A percentile compares a stretch with the other conserved stretches of the same genome.
Conservation (phyloP, 1,140 invertebrate species). For the Adoxophyes honmai region DNA sequence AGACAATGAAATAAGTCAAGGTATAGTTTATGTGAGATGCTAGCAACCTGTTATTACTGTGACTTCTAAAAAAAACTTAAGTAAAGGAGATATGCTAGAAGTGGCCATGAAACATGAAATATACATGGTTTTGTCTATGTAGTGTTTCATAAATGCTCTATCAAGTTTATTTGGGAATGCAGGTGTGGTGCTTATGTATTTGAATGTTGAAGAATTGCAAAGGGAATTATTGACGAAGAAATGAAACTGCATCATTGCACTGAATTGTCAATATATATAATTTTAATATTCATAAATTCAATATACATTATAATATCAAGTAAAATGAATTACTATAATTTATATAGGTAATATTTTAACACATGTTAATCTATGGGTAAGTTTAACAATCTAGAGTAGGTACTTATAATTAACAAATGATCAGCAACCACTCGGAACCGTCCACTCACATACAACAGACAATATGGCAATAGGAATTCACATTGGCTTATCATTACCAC, state of each 20-base stretch:
- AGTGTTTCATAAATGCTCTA: too few relatives aligned
- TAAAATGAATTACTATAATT: constrained; percentile 76
- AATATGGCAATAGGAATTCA: constrained; percentile 74
- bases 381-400: constrained; percentile 69
- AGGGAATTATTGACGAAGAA: too few relatives aligned
- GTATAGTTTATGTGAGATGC: too few relatives aligned
- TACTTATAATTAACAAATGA: constrained; percentile 62
- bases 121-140: too few relatives aligned
- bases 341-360: constrained; percentile 77
- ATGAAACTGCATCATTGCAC: constrained; percentile 31
- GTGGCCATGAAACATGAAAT: too few relatives aligned
- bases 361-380: constrained; percentile 75
- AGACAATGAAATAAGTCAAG: too few relatives aligned
- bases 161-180: too few relatives aligned
- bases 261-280: constrained; percentile 74
- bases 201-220: too few relatives aligned
- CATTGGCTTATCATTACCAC: constrained; percentile 45
- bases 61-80: too few relatives aligned
- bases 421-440: constrained; percentile 24
- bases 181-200: too few relatives aligned
- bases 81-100: too few relatives aligned
- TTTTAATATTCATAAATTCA: constrained; percentile 77
- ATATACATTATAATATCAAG: constrained; percentile 76
- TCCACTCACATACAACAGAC: constrained; percentile 46
- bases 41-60: too few relatives aligned